phyloP scores from a whole-genome alignment of 92 coral and sea anemone species.

The Actinernus sp. region DNA sequence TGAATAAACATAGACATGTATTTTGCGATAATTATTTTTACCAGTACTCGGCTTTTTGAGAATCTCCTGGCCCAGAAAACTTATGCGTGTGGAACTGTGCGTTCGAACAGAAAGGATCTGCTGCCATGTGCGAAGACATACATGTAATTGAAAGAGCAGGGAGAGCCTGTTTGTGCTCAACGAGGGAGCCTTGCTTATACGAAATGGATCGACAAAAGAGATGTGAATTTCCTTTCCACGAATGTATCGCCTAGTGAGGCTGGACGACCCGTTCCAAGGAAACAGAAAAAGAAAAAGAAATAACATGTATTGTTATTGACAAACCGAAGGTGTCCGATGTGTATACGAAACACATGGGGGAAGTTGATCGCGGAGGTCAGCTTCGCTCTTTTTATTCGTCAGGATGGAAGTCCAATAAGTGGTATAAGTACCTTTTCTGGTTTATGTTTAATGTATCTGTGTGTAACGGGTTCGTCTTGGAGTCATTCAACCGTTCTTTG shows the following conservation, averaged over 20 bases:
- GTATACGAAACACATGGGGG: conserved; percentile 24
- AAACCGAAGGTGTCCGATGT: conserved; percentile 13
- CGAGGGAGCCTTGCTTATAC: conserved; percentile 28
- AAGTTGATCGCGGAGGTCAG: too few species aligned
- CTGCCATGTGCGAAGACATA: conserved; percentile 48
- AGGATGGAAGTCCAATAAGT: conserved; percentile 12
- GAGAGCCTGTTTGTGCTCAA: neutral
- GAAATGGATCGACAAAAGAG: conserved; percentile 50
- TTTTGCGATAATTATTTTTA: conserved; percentile 25
- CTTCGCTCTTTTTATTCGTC: conserved; percentile 22
- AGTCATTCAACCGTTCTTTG: too few species aligned
- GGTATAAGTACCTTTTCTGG: conserved; percentile 31
- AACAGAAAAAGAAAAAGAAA: too few species aligned
- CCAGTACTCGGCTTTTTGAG: conserved; percentile 38
- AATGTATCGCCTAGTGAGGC: conserved; percentile 13
- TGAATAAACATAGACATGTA: too few species aligned
- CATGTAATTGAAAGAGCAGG: conserved; percentile 10
- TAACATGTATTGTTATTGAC: too few species aligned
- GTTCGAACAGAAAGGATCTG: conserved; percentile 42
- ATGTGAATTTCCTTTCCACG: conserved; percentile 15
- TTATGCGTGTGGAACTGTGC: conserved; percentile 59
- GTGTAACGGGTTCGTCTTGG: conserved; percentile 15
- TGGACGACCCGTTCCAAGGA: conserved; percentile 6
- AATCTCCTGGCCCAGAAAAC: conserved; percentile 53
- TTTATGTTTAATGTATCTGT: conserved; percentile 13